Base-by-base conservation (phyloP, 2,797 vertebrate species). In the Crenuchus spilurus region DNA sequence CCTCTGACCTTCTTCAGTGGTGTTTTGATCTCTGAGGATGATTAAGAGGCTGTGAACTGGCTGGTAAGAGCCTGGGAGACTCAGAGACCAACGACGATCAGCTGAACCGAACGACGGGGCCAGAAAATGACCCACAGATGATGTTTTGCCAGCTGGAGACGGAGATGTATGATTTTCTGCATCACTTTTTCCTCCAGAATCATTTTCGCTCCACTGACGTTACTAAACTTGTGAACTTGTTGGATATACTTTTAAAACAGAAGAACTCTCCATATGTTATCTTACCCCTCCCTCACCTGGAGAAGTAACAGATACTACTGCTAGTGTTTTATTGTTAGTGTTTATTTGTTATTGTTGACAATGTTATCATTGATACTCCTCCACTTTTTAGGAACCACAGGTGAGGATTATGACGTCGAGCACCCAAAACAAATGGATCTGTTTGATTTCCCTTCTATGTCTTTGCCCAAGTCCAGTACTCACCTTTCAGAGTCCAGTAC, bases 1-100 rank as follows among this genome's bases (percentile, higher is more conserved):
- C 97, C 97, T 0, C 93, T 97, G 77, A 98, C 96, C 4, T 75
- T 96, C 68, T 98, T 99, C 88, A 99, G 88, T 0, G 96, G 93
- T 0, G 88, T 92, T 70, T 88, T 99, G 76, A 92, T 99, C 20
- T 99, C 97, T 10, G 91, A 91, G 41, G 83, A 89, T 63, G 86
- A 89, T 69, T 89, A 74, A 46, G 42, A 67, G 42, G 52, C 55
- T 5, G 20, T 18, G 33, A 11, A 30, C 33, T 35, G 13, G 30
- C 28, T 16, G 6, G 13, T 33, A 8, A 31, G 37, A 71, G 46
- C 35, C 41, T 20, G 35, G 61, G 41, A 49, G 44, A 54, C 42
- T 33, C 41, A 31, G 41, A 74, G 42, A 44, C 3, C 16, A 64
- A 20, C 20, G 57, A 74, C 24, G 51, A 77, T 48, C 41, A 51